Evolutionary conservation across 2,797 vertebrate species (phyloP).

Genomic region (Pteronotus mesoamericanus): DNA sequence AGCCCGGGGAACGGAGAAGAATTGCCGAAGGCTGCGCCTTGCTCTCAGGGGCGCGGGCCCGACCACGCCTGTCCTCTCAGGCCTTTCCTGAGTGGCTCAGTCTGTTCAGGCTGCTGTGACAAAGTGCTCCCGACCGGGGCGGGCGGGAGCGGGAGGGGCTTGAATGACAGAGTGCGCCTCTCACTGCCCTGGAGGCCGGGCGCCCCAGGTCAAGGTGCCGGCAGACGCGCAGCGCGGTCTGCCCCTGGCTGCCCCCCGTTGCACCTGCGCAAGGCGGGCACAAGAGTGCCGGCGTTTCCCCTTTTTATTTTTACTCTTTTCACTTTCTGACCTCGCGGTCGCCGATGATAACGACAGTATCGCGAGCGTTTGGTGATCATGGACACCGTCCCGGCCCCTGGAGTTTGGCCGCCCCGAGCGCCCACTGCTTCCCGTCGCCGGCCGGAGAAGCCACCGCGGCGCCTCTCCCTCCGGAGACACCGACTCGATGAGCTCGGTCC

Average conservation of each 20-base stretch:
- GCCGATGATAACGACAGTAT: constrained; percentile 65
- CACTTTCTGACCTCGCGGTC: constrained; percentile 74
- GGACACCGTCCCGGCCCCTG: constrained; percentile 61
- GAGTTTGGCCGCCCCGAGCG: constrained; percentile 58
- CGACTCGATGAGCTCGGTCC: no score
- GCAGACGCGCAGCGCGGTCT: accelerated
- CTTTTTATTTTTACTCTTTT: not conserved
- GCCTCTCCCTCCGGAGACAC: not conserved
- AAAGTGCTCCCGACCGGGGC: no score
- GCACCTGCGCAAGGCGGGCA: not conserved
- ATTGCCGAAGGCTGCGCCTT: no score
- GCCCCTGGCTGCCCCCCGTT: not conserved
- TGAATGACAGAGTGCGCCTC: not conserved
- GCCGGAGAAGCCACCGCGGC: not conserved
- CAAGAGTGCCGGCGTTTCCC: not conserved
- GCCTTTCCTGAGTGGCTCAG: not conserved
- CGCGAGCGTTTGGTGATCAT: not conserved
- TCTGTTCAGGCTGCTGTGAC: not conserved
- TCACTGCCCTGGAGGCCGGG: not conserved
- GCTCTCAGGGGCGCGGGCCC: no score
- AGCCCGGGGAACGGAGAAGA: not conserved
- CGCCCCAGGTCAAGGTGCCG: accelerated
- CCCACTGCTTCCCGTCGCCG: constrained; percentile 61
- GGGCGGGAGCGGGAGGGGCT: no score
- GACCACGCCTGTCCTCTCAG: not conserved